phyloP scores from a whole-genome alignment of 2,797 vertebrate genomes.

The Lerista edwardsae region DNA sequence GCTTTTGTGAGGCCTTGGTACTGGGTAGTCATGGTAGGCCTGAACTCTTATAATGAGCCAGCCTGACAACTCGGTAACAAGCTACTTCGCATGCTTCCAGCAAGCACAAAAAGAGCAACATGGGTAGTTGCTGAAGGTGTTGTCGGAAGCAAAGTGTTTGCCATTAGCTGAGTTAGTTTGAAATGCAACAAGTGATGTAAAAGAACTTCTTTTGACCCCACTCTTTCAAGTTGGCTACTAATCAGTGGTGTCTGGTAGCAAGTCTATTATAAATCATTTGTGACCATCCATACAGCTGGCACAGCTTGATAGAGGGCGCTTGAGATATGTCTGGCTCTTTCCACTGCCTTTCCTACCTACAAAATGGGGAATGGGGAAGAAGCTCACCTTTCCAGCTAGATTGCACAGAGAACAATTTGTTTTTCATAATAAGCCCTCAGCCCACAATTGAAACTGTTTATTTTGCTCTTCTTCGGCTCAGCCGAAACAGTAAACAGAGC shows the following conservation, averaged over 20 bases:
- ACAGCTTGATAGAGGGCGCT: slow-evolving; percentile 36
- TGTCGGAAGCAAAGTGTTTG: slow-evolving; percentile 9
- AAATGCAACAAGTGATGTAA: slow-evolving; percentile 44
- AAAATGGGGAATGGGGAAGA: slow-evolving; percentile 23
- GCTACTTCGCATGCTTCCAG: neutral
- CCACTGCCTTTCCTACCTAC: slow-evolving; percentile 15
- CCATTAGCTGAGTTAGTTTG: slow-evolving; percentile 57
- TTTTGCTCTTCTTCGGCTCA: slow-evolving; percentile 63
- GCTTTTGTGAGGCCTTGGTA: too few species aligned
- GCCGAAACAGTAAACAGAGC: slow-evolving; percentile 73
- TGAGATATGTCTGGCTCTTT: slow-evolving; percentile 29
- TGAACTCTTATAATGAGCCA: too few species aligned
- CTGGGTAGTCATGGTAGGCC: too few species aligned
- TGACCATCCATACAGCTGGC: slow-evolving; percentile 19
- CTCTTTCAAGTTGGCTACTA: slow-evolving; percentile 48
- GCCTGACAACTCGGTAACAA: neutral
- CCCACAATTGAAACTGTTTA: slow-evolving; percentile 65
- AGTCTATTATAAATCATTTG: slow-evolving; percentile 27
- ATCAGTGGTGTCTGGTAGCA: slow-evolving; percentile 39
- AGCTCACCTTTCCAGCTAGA: slow-evolving; percentile 63
- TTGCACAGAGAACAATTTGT: slow-evolving; percentile 66
- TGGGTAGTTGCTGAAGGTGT: neutral
- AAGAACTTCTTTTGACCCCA: slow-evolving; percentile 32
- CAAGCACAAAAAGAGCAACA: neutral
- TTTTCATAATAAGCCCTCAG: slow-evolving; percentile 69